A percentile compares a stretch with the other conserved stretches of the same genome.
Evolutionary conservation across 2,888 invertebrate genomes (phyloP).

Genomic region (Liopterus haemorrhoidalis): DNA sequence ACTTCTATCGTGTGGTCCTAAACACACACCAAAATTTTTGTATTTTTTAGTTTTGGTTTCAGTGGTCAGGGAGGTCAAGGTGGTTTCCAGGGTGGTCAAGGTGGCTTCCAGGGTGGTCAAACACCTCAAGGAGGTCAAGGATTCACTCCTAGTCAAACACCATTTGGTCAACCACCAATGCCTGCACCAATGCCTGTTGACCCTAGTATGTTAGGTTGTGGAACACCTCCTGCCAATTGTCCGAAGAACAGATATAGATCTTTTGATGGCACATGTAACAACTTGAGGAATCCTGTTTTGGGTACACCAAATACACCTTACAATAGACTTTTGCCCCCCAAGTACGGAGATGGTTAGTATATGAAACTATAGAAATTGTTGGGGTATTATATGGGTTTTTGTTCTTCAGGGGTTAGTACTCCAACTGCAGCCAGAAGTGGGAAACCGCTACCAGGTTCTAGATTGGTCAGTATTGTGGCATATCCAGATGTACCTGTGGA

Average conservation of each 20-base stretch:
- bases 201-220: conserved; percentile 49
- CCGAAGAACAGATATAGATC: conserved; percentile 62
- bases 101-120: too few relatives aligned
- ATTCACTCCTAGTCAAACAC: neutral
- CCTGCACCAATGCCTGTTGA: conserved; percentile 45
- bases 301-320: conserved; percentile 73
- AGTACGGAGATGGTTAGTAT: conserved; percentile 62
- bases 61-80: too few relatives aligned
- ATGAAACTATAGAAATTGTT: neutral
- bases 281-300: conserved; percentile 72
- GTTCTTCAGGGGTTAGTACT: conserved; percentile 53
- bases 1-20: too few relatives aligned
- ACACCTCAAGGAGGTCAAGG: too few relatives aligned
- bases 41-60: too few relatives aligned
- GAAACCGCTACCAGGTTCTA: conserved; percentile 59
- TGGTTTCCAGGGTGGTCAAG: too few relatives aligned
- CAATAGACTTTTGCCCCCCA: conserved; percentile 56
- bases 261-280: conserved; percentile 93
- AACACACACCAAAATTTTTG: too few relatives aligned
- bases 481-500: conserved; percentile 66
- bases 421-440: conserved; percentile 61
- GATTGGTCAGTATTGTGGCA: conserved; percentile 62
- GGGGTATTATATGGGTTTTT: neutral
- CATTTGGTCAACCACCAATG: conserved; percentile 20
- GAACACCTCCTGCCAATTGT: conserved; percentile 48